These are phyloP conservation scores for Disparrhopalites patrizii DNA, from an alignment of 2,888 invertebrate genomes.

Conservation along the genomic window DNA sequence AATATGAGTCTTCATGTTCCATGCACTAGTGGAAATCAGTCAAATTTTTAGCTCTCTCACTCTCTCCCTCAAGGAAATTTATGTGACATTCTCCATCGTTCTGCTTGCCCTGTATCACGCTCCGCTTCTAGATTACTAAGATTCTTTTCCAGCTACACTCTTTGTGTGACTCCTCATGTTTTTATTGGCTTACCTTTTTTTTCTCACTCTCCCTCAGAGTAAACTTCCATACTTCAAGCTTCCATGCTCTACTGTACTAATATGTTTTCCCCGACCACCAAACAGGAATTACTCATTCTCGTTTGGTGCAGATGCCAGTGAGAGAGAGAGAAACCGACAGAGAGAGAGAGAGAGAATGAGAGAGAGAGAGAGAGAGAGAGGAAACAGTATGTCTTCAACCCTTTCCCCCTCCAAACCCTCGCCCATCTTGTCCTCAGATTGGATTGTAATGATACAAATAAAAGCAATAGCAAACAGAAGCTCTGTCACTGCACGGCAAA, in stretches of 20 bases:
- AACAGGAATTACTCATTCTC: too few relatives aligned
- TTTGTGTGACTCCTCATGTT: slow-evolving; percentile 40
- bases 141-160: slow-evolving; percentile 24
- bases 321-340: neutral
- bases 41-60: slow-evolving; percentile 29
- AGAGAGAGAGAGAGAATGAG: slow-evolving; percentile 1
- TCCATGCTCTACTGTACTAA: neutral
- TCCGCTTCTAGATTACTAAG: slow-evolving; percentile 37
- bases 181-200: slow-evolving; percentile 38
- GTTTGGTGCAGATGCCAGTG: too few relatives aligned
- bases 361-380: slow-evolving; percentile 1
- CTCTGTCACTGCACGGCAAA: too few relatives aligned
- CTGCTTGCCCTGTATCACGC: slow-evolving; percentile 35
- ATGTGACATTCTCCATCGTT: slow-evolving; percentile 32
- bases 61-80: slow-evolving; percentile 30
- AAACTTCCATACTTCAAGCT: neutral
- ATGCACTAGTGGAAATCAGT: slow-evolving; percentile 10
- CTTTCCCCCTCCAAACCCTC: too few relatives aligned
- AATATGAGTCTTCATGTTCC: too few relatives aligned
- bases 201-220: slow-evolving; percentile 1
- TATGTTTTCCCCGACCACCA: neutral
- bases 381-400: too few relatives aligned
- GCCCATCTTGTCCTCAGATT: too few relatives aligned
- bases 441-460: too few relatives aligned
- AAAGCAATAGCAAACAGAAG: too few relatives aligned